phyloP scores from a whole-genome alignment of 2,113 vertebrate species.

The Eudorcas thomsonii region DNA sequence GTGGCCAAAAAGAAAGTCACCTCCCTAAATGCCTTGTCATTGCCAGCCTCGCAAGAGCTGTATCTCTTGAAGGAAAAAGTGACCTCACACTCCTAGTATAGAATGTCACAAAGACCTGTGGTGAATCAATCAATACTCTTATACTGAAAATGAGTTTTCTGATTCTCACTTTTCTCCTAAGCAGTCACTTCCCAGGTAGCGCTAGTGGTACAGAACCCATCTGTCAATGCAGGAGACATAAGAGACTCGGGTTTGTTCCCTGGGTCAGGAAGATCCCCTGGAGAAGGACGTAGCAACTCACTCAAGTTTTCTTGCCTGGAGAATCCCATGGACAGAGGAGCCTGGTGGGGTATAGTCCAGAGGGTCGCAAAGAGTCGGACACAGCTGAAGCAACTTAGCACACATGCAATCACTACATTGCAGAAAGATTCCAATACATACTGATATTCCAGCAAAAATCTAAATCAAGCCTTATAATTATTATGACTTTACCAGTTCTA shows the following conservation, averaged over 20 bases:
- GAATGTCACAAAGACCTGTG: no score
- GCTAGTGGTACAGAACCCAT: background rate
- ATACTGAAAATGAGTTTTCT: background rate
- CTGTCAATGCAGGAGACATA: background rate
- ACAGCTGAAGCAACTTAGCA: background rate
- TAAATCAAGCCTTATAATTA: no score
- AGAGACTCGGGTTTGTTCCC: background rate
- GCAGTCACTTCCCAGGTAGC: background rate
- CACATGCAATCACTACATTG: rapidly evolving
- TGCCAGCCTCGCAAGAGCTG: background rate
- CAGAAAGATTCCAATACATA: background rate
- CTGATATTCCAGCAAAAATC: background rate
- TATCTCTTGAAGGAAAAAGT: background rate
- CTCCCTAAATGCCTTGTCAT: rapidly evolving
- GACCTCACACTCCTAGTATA: background rate
- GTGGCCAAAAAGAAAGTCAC: background rate
- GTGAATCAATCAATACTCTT: background rate
- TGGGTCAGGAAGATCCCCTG: background rate
- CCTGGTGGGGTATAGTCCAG: background rate
- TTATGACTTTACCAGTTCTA: background rate
- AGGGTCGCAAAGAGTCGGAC: rapidly evolving
- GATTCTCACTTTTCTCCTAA: background rate
- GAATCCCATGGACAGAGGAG: background rate
- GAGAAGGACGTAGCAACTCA: background rate
- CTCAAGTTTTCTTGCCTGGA: background rate